Evolutionary conservation across 2,888 invertebrate genomes (phyloP).

Genomic region (Chaitophorus viminalis): DNA sequence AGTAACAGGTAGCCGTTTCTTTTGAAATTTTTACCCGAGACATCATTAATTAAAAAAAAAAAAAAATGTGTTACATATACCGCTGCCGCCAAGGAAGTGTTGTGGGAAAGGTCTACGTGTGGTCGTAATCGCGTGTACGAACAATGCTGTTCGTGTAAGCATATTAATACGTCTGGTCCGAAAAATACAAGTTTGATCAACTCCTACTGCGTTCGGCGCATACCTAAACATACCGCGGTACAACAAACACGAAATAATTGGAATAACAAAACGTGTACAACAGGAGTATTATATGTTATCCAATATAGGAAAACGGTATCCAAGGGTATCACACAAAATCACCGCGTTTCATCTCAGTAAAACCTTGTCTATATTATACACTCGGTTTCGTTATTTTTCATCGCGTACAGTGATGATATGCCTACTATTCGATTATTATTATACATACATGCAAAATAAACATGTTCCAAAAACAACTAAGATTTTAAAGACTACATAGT

Average conservation of each 20-base stretch:
- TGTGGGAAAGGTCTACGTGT: constrained; percentile 54
- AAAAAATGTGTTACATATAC: constrained; percentile 53
- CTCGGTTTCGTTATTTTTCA: not conserved
- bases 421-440: no score
- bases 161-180: constrained; percentile 32
- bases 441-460: no score
- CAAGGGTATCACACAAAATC: not conserved
- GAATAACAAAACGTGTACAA: constrained; percentile 2
- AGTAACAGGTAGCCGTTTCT: constrained; percentile 59
- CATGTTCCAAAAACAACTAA: no score
- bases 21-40: constrained; percentile 44
- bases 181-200: constrained; percentile 49
- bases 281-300: no score
- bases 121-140: constrained; percentile 5
- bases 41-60: constrained; percentile 56
- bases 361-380: not conserved
- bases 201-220: constrained; percentile 57
- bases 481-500: no score
- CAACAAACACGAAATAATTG: constrained; percentile 50
- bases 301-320: not conserved
- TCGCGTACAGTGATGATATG: no score
- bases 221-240: not conserved
- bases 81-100: constrained; percentile 56
- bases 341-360: not conserved
- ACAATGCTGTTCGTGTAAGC: constrained; percentile 48